Conservation (phyloP, 1,140 invertebrate genomes). For the Atta texana region DNA sequence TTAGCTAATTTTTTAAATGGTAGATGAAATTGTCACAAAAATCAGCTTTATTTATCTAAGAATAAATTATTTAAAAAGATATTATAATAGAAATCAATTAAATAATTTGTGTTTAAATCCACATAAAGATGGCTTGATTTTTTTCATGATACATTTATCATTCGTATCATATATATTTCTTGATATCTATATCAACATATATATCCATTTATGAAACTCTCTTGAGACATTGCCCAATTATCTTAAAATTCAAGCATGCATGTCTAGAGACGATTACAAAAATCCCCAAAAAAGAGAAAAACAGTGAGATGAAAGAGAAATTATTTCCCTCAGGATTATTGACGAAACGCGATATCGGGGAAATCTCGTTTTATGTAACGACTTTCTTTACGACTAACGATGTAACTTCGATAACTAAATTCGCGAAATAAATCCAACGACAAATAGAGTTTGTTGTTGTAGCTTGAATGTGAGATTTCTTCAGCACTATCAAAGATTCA, state of each 20-base stretch:
- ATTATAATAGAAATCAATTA: background rate
- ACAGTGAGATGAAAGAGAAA: background rate
- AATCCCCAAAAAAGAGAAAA: background rate
- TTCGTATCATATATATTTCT: too few relatives aligned
- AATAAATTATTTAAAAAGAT: background rate
- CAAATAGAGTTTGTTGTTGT: background rate
- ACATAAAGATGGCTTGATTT: too few relatives aligned
- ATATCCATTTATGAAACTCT: too few relatives aligned
- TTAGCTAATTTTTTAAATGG: background rate
- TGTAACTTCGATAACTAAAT: background rate
- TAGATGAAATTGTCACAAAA: slow-evolving; percentile 9
- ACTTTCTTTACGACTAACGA: background rate
- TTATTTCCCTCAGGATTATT: slow-evolving; percentile 4
- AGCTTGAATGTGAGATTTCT: background rate
- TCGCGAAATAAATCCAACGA: background rate
- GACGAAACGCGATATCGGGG: background rate
- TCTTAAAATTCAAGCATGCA: too few relatives aligned
- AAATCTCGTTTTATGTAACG: slow-evolving; percentile 31
- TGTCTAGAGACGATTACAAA: background rate
- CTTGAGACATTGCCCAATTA: too few relatives aligned
- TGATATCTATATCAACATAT: too few relatives aligned
- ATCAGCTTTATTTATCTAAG: background rate
- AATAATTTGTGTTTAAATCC: too few relatives aligned
- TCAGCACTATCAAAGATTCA: background rate
- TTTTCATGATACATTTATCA: too few relatives aligned